These are phyloP conservation scores for Neoniphon sammara DNA, from an alignment of 2,797 vertebrate genomes.

Conservation along the genomic window DNA sequence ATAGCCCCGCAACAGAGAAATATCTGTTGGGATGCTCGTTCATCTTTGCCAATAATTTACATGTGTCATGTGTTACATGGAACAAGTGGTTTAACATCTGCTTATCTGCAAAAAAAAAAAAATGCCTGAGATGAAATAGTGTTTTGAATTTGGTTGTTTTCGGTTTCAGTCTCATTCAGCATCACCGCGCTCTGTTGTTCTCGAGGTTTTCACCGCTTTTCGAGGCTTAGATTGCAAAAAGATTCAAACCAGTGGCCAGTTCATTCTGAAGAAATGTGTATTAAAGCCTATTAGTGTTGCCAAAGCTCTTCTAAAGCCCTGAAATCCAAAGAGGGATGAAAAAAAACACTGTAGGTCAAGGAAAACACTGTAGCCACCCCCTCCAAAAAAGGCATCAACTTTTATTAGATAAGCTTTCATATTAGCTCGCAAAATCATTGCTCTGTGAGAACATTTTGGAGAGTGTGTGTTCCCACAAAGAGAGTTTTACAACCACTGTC, in stretches of 20 bases:
- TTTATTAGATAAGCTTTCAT: conserved; percentile 29
- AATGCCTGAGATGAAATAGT: neutral
- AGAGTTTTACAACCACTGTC: conserved; percentile 66
- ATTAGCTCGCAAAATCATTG: conserved; percentile 42
- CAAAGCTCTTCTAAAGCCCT: conserved; percentile 13
- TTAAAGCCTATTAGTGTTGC: neutral
- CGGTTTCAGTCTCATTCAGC: no score
- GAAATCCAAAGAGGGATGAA: conserved; percentile 25
- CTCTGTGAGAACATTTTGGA: conserved; percentile 39
- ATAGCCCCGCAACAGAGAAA: neutral
- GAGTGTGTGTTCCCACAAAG: conserved; percentile 54
- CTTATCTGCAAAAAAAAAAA: neutral
- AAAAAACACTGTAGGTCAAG: conserved; percentile 12
- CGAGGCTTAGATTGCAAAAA: neutral
- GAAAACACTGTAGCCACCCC: conserved; percentile 17
- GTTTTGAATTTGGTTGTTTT: neutral
- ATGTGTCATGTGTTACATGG: neutral
- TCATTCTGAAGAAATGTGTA: neutral
- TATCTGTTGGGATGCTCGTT: conserved; percentile 15
- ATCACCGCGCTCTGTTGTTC: neutral
- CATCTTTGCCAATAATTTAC: neutral
- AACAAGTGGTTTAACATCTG: neutral
- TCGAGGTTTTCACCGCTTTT: neutral
- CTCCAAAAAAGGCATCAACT: conserved; percentile 14
- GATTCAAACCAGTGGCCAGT: conserved; percentile 3